Percentiles rank a stretch among this genome's conserved stretches.
Conservation (phyloP, 2,113 vertebrate species). For the Alethe diademata region DNA sequence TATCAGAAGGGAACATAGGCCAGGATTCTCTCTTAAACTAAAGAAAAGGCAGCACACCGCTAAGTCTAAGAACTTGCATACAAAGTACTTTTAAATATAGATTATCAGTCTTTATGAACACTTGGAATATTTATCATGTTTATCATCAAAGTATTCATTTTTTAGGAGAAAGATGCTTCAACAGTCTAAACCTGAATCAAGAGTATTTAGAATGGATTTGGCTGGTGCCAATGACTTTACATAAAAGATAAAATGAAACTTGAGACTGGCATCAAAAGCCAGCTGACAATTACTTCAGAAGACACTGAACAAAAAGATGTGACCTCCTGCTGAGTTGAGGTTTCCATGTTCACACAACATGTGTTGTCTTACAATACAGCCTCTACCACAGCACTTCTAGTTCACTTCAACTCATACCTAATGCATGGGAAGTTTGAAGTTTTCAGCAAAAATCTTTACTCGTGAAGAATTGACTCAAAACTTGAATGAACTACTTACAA, state of each 20-base stretch:
- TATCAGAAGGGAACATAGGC: background rate
- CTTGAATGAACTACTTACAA: background rate
- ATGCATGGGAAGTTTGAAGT: accelerated
- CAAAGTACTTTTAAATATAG: background rate
- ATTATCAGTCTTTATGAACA: background rate
- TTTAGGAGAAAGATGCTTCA: background rate
- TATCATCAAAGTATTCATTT: background rate
- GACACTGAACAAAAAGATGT: background rate
- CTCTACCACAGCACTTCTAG: background rate
- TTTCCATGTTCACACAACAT: background rate
- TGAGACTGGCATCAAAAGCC: background rate
- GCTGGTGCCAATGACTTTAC: background rate
- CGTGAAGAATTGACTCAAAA: background rate
- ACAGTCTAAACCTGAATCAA: background rate
- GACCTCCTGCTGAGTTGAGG: background rate
- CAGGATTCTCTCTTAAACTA: background rate
- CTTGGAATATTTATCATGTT: background rate
- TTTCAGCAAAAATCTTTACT: background rate
- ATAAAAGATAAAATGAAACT: background rate
- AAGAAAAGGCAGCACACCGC: background rate
- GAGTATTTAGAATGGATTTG: background rate
- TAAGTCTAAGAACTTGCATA: background rate
- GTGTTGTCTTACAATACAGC: background rate
- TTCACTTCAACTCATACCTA: background rate
- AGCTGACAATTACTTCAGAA: background rate